phyloP scores from a whole-genome alignment of 2,888 invertebrate species.

The Platypus cylindrus region DNA sequence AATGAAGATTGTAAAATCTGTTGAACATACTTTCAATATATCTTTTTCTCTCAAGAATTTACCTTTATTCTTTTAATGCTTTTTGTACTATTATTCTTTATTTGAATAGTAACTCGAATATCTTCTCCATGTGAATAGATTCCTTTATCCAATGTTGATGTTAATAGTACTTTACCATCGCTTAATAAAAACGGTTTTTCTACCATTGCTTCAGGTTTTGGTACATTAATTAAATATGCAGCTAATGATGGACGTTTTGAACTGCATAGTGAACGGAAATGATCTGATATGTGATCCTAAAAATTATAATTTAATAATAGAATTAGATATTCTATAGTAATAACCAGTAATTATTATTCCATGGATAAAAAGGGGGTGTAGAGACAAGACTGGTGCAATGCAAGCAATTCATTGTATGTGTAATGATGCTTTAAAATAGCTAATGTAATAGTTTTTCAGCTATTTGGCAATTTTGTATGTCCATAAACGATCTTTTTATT shows the following conservation, averaged over 20 bases:
- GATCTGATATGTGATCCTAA: constrained; percentile 15
- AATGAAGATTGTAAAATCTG: too few species aligned
- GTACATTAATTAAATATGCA: constrained; percentile 33
- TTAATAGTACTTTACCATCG: constrained; percentile 67
- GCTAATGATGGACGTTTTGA: constrained; percentile 30
- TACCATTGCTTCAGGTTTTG: constrained; percentile 55
- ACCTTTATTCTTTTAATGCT: constrained; percentile 77
- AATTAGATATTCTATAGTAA: too few species aligned
- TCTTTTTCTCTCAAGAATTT: constrained; percentile 17
- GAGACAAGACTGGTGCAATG: too few species aligned
- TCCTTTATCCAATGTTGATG: constrained; percentile 68
- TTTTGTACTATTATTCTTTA: constrained; percentile 72
- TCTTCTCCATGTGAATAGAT: constrained; percentile 76
- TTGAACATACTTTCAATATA: neutral
- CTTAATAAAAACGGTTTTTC: constrained; percentile 79
- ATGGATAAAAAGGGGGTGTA: too few species aligned
- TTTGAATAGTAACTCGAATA: constrained; percentile 57
- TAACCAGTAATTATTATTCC: too few species aligned
- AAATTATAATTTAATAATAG: constrained; percentile 4
- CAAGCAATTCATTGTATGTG: too few species aligned
- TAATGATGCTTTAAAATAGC: neutral
- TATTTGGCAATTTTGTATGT: too few species aligned
- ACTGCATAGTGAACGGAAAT: constrained; percentile 26
- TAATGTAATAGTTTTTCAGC: too few species aligned
- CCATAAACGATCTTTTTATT: too few species aligned